A percentile compares a stretch with the other conserved stretches of the same genome.
phyloP scores from a whole-genome alignment of 1,140 invertebrate species.

The Platyscapa corneri region DNA sequence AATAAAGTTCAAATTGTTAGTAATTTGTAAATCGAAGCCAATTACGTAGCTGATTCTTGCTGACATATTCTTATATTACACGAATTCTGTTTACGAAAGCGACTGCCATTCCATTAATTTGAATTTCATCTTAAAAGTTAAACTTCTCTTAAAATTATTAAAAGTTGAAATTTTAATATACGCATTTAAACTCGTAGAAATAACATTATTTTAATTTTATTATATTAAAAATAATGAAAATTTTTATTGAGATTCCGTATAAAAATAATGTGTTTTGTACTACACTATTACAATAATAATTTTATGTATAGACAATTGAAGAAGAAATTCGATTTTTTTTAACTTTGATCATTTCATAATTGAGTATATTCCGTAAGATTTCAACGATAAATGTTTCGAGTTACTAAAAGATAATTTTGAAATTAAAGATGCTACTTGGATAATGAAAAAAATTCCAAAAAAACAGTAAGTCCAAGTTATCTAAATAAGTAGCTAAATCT shows the following conservation, averaged over 20 bases:
- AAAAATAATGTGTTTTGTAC: background rate
- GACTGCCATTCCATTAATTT: background rate
- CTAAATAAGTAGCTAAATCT: background rate
- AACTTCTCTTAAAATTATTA: no score
- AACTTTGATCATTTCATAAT: background rate
- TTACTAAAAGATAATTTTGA: no score
- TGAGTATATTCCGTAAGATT: background rate
- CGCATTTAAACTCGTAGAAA: background rate
- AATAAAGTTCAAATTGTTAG: background rate
- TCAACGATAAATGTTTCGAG: background rate
- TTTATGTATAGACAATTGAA: no score
- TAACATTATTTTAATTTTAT: background rate
- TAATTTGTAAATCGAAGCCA: background rate
- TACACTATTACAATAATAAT: background rate
- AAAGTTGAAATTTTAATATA: background rate
- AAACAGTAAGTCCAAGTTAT: background rate
- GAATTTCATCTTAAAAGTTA: background rate
- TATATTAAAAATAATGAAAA: background rate
- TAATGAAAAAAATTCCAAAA: background rate
- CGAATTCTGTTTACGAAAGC: background rate
- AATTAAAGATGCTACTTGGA: background rate
- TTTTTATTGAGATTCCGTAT: background rate
- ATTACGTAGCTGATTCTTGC: background rate
- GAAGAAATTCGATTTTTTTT: background rate
- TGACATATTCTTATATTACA: background rate